Evolutionary conservation across 2,888 invertebrate genomes (phyloP).

Genomic region (Ochropleura leucogaster): DNA sequence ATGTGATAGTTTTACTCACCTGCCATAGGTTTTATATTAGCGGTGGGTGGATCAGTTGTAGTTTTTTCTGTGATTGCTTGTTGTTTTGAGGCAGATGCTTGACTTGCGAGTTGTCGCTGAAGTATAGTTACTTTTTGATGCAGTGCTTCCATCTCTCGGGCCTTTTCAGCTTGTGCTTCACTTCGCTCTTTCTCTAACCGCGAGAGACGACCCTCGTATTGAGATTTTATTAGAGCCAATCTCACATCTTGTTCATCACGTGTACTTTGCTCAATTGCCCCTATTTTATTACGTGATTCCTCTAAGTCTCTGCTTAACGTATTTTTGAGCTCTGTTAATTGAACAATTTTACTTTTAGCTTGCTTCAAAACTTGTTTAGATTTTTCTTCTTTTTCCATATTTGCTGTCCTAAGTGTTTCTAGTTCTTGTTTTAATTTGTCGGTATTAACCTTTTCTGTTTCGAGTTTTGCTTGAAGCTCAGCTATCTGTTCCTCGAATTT

Average conservation of each 20-base stretch:
- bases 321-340: conserved; percentile 93
- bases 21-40: conserved; percentile 98
- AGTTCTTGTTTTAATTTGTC: conserved; percentile 92
- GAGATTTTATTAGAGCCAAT: conserved; percentile 92
- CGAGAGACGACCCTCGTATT: conserved; percentile 93
- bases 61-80: conserved; percentile 90
- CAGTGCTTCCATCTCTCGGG: conserved; percentile 93
- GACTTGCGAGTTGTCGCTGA: conserved; percentile 93
- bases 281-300: conserved; percentile 87
- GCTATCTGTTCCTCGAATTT: conserved; percentile 87
- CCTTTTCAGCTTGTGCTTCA: conserved; percentile 91
- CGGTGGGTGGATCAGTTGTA: conserved; percentile 93
- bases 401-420: conserved; percentile 90
- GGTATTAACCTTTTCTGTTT: conserved; percentile 90
- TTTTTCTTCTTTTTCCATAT: conserved; percentile 92
- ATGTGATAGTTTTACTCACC: conserved; percentile 85
- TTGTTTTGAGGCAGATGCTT: conserved; percentile 93
- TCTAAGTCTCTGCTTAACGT: conserved; percentile 91
- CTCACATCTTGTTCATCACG: conserved; percentile 91
- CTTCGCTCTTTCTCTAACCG: conserved; percentile 94
- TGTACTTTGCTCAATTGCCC: conserved; percentile 87
- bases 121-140: conserved; percentile 93
- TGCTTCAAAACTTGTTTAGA: conserved; percentile 93
- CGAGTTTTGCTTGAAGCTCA: conserved; percentile 84
- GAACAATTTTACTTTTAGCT: conserved; percentile 94